Conservation (phyloP, 2,888 invertebrate species). For the Molorchus minor region DNA sequence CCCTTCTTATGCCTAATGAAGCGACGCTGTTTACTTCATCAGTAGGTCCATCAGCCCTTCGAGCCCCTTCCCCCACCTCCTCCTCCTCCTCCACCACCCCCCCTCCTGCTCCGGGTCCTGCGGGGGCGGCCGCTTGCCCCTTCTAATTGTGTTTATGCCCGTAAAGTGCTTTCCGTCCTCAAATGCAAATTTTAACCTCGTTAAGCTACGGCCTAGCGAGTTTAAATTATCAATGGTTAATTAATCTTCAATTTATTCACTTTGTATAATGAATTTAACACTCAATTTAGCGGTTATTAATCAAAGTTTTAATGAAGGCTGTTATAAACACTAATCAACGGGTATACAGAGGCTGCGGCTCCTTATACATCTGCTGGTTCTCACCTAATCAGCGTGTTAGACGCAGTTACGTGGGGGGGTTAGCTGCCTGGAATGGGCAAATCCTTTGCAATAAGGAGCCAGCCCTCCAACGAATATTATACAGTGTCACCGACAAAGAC, state of each 20-base stretch:
- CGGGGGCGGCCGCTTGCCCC: constrained; percentile 44
- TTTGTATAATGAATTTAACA: constrained; percentile 62
- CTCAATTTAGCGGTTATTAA: constrained; percentile 69
- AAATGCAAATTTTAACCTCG: constrained; percentile 66
- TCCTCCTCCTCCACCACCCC: constrained; percentile 25
- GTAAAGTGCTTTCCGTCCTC: constrained; percentile 66
- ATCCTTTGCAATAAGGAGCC: too few relatives aligned
- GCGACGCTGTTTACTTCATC: constrained; percentile 46
- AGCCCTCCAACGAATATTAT: too few relatives aligned
- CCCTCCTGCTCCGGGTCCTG: constrained; percentile 16
- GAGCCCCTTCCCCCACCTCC: constrained; percentile 15
- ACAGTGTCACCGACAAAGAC: too few relatives aligned
- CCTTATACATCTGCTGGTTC: constrained; percentile 39
- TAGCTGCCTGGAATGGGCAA: too few relatives aligned
- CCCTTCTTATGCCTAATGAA: constrained; percentile 54
- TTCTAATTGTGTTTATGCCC: constrained; percentile 64
- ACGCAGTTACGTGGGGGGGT: constrained; percentile 1
- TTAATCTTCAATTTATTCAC: constrained; percentile 68
- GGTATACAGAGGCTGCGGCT: constrained; percentile 41
- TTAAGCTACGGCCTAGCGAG: constrained; percentile 64
- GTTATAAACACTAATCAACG: constrained; percentile 57
- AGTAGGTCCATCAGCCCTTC: constrained; percentile 36
- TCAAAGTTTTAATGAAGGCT: constrained; percentile 68
- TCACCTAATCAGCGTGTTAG: constrained; percentile 29
- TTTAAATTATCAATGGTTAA: constrained; percentile 66